Evolutionary conservation across 2,113 vertebrate species (phyloP).

Genomic region (Nesoenas mayeri): DNA sequence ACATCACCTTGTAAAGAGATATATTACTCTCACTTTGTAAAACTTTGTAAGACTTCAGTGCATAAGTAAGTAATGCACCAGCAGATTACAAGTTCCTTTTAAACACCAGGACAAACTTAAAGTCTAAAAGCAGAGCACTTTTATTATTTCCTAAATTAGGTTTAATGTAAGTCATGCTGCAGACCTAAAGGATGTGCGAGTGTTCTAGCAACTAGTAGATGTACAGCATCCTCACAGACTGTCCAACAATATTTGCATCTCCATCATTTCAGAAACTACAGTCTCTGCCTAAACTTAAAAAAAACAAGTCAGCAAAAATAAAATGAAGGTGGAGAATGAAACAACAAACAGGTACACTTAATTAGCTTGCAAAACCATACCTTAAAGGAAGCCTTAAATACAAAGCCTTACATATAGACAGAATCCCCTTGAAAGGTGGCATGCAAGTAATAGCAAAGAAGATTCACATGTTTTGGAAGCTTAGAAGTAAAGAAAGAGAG

Average conservation of each 20-base stretch:
- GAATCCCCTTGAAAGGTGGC: neutral
- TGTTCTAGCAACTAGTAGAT: neutral
- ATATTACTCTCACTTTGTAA: neutral
- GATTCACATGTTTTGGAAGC: neutral
- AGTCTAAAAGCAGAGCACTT: neutral
- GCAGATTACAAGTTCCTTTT: neutral
- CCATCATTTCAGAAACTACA: neutral
- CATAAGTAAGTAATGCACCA: neutral
- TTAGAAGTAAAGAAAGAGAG: neutral
- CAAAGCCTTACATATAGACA: neutral
- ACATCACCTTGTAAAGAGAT: neutral
- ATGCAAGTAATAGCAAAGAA: neutral
- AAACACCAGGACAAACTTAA: neutral
- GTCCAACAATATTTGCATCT: neutral
- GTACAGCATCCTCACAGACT: neutral
- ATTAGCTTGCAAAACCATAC: neutral
- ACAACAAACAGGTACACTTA: neutral
- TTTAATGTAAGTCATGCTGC: neutral
- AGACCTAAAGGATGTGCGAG: neutral
- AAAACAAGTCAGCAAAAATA: neutral
- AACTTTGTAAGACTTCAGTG: neutral
- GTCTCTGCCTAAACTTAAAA: neutral
- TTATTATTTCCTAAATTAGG: neutral
- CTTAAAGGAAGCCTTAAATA: neutral
- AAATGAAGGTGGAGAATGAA: neutral